Evolutionary conservation across 2,888 invertebrate species (phyloP).

Genomic region (Melangyna quadrimaculata): DNA sequence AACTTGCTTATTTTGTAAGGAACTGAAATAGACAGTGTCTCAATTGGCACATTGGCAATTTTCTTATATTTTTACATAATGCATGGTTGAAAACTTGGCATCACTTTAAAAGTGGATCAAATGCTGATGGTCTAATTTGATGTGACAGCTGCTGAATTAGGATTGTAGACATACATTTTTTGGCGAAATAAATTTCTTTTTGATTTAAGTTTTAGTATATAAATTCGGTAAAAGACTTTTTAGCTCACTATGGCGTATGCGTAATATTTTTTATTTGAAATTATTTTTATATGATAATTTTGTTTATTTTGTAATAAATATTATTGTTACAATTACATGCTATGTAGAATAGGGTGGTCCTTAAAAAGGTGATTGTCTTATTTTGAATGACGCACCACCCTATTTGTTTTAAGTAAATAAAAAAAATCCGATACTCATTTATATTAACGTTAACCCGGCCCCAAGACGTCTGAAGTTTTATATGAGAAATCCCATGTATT

Average conservation of each 20-base stretch:
- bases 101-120: slow-evolving; percentile 61
- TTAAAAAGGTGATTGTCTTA: too few relatives aligned
- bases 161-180: neutral
- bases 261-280: neutral
- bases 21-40: too few relatives aligned
- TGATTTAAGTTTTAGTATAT: neutral
- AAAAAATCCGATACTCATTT: too few relatives aligned
- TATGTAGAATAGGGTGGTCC: too few relatives aligned
- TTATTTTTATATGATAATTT: too few relatives aligned
- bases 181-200: neutral
- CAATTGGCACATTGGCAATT: neutral
- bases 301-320: too few relatives aligned
- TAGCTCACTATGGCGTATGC: neutral
- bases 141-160: slow-evolving; percentile 54
- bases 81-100: slow-evolving; percentile 51
- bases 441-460: too few relatives aligned
- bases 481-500: too few relatives aligned
- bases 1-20: neutral
- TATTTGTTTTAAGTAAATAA: too few relatives aligned
- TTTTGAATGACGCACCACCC: too few relatives aligned
- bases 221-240: neutral
- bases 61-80: neutral
- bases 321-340: too few relatives aligned
- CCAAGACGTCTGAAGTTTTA: too few relatives aligned
- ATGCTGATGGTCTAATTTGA: slow-evolving; percentile 51